Percentiles rank a stretch among this genome's conserved stretches.
Conservation (phyloP, 2,888 invertebrate species). For the Prostheceraeus crozeri region DNA sequence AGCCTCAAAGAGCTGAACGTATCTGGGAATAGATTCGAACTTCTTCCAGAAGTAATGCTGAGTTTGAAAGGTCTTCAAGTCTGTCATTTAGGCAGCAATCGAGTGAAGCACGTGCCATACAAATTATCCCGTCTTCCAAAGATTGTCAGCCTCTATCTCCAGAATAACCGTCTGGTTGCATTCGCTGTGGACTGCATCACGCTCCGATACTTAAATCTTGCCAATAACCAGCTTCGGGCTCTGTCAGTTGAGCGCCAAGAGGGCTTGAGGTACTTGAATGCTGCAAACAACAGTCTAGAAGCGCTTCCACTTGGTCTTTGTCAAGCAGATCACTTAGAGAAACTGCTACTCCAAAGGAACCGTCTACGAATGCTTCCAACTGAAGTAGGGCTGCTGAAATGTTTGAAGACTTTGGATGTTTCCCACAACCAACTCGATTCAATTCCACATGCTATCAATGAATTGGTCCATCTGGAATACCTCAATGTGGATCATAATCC, state of each 20-base stretch:
- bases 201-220: constrained; percentile 47
- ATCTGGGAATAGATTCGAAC: constrained; percentile 46
- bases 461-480: constrained; percentile 47
- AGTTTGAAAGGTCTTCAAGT: constrained; percentile 43
- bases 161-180: constrained; percentile 45
- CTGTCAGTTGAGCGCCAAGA: constrained; percentile 48
- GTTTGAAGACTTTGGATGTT: constrained; percentile 48
- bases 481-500: constrained; percentile 51
- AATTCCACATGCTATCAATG: constrained; percentile 48
- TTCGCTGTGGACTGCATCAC: constrained; percentile 45
- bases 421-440: constrained; percentile 47
- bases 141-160: constrained; percentile 46
- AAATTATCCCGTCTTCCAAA: constrained; percentile 43
- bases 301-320: constrained; percentile 49
- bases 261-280: constrained; percentile 46
- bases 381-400: constrained; percentile 47
- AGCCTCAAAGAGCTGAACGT: constrained; percentile 47
- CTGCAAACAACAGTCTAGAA: constrained; percentile 47
- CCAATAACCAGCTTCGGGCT: constrained; percentile 46
- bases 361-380: constrained; percentile 47
- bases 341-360: constrained; percentile 47
- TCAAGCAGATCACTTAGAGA: constrained; percentile 45
- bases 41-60: constrained; percentile 45
- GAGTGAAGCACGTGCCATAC: constrained; percentile 44
- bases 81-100: constrained; percentile 46